Base-by-base conservation (phyloP, 1,140 invertebrate species). In the Dreissena polymorpha region DNA sequence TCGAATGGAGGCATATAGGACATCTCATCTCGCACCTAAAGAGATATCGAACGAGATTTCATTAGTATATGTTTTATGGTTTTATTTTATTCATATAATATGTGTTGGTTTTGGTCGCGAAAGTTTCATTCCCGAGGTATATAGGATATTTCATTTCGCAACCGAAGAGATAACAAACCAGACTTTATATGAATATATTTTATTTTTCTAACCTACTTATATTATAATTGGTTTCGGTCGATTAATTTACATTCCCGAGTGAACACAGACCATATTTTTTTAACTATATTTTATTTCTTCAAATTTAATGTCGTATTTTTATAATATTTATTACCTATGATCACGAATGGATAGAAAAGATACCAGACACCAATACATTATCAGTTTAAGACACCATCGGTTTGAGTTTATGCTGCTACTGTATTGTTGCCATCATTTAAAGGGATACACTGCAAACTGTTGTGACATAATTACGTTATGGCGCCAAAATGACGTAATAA, bases 11-110 rank as follows among this genome's bases (percentile, higher is more conserved):
- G 60, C 23, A 85, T 53, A 49, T 84, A 78, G 0, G 25, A 50
- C 64, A 85, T 64, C 0, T 80, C 70, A 70, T 85, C 85, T 3
- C 85, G 82, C 16, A 85, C 86, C 86, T 88, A 75, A 23, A 72
- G 74, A 12, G 51, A 12, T 25, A 57, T 64, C 6, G n/a, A 73
- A 16, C 21, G 3, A 21, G 57, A 23, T 7, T 23, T 21, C n/a
- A n/a, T n/a, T n/a, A n/a, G n/a, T n/a, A n/a, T n/a, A n/a, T n/a
- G n/a, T n/a, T n/a, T n/a, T n/a, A n/a, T n/a, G n/a, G n/a, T n/a
- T n/a, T n/a, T n/a, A n/a, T n/a, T n/a, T n/a, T 39, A 39, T 39
- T 5, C 8, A 39, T 39, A 5, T 39, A 39, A 39, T 39, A 39
- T n/a, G n/a, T n/a, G 8, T 39, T 39, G 2, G 39, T 39, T 39